Evolutionary conservation across 1,140 invertebrate species (phyloP).

Genomic region (Dendrolimus kikuchii): DNA sequence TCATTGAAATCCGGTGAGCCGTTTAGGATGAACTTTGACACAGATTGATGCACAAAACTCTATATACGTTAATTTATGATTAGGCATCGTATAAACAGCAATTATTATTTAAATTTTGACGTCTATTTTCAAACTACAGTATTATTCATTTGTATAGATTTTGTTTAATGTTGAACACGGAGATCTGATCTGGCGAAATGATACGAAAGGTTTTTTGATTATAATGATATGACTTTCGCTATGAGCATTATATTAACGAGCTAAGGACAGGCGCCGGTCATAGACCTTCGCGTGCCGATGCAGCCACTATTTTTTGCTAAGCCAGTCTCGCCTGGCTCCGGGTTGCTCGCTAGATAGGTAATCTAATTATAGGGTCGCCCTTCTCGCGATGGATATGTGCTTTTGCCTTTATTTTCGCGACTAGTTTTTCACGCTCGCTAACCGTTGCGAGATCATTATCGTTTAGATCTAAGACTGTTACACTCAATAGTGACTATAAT

Average conservation of each 20-base stretch:
- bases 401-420: conserved; percentile 24
- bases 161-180: conserved; percentile 13
- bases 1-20: no score
- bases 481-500: neutral
- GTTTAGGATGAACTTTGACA: no score
- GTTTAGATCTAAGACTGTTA: neutral
- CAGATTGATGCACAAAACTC: no score
- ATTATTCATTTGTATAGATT: no score
- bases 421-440: conserved; percentile 26
- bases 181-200: conserved; percentile 15
- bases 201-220: conserved; percentile 8
- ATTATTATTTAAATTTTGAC: no score
- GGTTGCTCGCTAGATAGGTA: conserved; percentile 40
- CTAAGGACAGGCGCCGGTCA: conserved; percentile 34
- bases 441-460: conserved; percentile 2
- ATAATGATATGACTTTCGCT: conserved; percentile 34
- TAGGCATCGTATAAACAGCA: no score
- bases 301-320: conserved; percentile 43
- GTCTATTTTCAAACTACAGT: no score
- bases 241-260: conserved; percentile 31
- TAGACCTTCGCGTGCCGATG: conserved; percentile 43
- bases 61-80: no score
- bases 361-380: conserved; percentile 57
- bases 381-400: conserved; percentile 28
- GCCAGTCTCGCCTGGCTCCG: conserved; percentile 36